A percentile compares a stretch with the other conserved stretches of the same genome.
Conservation (phyloP, 64 coral and sea anemone species). For the Porites lutea region DNA sequence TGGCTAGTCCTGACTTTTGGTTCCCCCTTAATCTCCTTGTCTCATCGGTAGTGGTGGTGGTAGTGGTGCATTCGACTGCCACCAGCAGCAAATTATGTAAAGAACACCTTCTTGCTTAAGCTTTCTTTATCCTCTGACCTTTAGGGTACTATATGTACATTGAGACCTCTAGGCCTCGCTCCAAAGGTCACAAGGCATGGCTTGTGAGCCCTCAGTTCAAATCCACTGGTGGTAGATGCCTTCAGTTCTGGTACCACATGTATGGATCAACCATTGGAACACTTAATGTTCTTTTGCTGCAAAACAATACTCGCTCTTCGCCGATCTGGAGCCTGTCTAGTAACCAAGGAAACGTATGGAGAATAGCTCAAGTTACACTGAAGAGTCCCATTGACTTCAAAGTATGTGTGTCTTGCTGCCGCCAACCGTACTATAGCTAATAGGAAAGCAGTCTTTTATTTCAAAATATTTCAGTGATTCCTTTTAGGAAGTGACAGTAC, state of each 20-base stretch:
- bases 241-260: conserved; percentile 99
- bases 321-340: conserved; percentile 87
- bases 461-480: too few relatives aligned
- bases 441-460: too few relatives aligned
- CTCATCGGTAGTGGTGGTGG: too few relatives aligned
- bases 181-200: conserved; percentile 98
- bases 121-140: too few relatives aligned
- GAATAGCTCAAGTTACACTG: conserved; percentile 89
- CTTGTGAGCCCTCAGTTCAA: conserved; percentile 81
- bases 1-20: too few relatives aligned
- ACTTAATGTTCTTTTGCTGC: conserved; percentile 90
- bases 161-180: conserved; percentile 87
- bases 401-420: conserved; percentile 48
- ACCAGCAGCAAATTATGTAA: too few relatives aligned
- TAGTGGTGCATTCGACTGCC: too few relatives aligned
- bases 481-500: too few relatives aligned
- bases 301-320: conserved; percentile 81
- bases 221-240: conserved; percentile 91
- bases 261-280: conserved; percentile 82
- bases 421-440: too few relatives aligned
- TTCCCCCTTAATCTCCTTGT: too few relatives aligned
- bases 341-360: conserved; percentile 92
- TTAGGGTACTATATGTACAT: conserved; percentile 98
- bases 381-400: conserved; percentile 80
- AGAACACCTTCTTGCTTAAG: background rate